Conservation (phyloP, 2,888 invertebrate genomes). For the Ecliptopera silaceata region DNA sequence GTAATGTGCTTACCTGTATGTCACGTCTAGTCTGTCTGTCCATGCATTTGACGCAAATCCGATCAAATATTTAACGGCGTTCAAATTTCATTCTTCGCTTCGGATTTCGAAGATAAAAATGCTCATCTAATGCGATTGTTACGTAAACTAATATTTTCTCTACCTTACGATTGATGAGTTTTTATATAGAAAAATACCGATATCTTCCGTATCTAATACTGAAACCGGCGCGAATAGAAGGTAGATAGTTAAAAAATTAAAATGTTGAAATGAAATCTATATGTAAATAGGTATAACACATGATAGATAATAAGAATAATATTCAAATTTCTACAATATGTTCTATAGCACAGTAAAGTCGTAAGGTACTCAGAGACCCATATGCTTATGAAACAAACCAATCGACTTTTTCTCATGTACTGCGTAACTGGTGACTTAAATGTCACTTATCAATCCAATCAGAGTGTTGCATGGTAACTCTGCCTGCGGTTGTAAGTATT, state of each 20-base stretch:
- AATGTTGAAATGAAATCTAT: no score
- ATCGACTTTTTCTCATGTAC: constrained; percentile 37
- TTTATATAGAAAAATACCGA: constrained; percentile 12
- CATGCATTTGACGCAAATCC: constrained; percentile 70
- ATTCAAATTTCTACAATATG: no score
- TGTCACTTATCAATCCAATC: constrained; percentile 49
- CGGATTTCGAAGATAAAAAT: constrained; percentile 61
- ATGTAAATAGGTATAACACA: no score
- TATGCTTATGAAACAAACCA: constrained; percentile 36
- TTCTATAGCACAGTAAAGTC: neutral
- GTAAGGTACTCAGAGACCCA: neutral
- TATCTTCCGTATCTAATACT: neutral
- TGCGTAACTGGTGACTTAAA: constrained; percentile 37
- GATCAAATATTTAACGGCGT: constrained; percentile 77
- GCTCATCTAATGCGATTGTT: constrained; percentile 64
- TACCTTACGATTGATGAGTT: constrained; percentile 39
- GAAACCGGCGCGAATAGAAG: no score
- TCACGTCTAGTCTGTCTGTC: constrained; percentile 49
- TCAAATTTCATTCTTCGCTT: constrained; percentile 57
- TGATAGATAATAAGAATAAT: no score
- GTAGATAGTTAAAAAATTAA: no score
- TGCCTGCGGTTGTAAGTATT: constrained; percentile 29
- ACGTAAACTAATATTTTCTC: constrained; percentile 53
- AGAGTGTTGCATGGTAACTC: constrained; percentile 40
- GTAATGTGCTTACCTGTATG: constrained; percentile 41